phyloP scores from a whole-genome alignment of 30 jellyfish, hydroid and myxozoan species.

The Pseudorhiza aurosa region DNA sequence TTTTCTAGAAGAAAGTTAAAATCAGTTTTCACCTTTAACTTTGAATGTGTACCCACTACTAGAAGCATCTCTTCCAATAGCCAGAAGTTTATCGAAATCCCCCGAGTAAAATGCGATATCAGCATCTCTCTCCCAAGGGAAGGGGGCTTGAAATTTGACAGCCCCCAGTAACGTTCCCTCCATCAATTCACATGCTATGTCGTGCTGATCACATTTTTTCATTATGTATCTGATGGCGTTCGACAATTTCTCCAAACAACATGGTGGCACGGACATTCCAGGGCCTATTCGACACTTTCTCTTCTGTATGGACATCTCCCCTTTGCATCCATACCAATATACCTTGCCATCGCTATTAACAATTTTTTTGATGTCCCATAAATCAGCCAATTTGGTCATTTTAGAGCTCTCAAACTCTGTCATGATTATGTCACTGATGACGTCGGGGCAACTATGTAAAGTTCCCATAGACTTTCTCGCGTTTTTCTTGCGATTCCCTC shows the following conservation, averaged over 20 bases:
- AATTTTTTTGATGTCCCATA: constrained; percentile 79
- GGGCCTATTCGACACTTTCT: constrained; percentile 54
- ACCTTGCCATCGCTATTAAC: constrained; percentile 21
- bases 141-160: constrained; percentile 57
- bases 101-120: constrained; percentile 83
- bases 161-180: constrained; percentile 96
- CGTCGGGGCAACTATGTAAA: constrained; percentile 88
- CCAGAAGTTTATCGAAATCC: constrained; percentile 47
- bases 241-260: constrained; percentile 81
- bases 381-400: constrained; percentile 33
- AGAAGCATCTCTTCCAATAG: background rate
- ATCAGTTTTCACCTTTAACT: constrained; percentile 42
- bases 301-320: constrained; percentile 20
- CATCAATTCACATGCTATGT: constrained; percentile 63
- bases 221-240: constrained; percentile 75
- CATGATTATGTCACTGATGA: constrained; percentile 31
- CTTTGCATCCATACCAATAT: constrained; percentile 87
- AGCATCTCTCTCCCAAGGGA: constrained; percentile 98
- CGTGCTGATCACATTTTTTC: constrained; percentile 32
- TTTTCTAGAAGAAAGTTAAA: too few species aligned
- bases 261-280: constrained; percentile 99
- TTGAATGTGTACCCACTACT: constrained; percentile 43
- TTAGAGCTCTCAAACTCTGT: constrained; percentile 10
- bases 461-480: background rate
- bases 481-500: background rate